phyloP scores from a whole-genome alignment of 2,888 invertebrate species.

The Diachrysia chrysitis region DNA sequence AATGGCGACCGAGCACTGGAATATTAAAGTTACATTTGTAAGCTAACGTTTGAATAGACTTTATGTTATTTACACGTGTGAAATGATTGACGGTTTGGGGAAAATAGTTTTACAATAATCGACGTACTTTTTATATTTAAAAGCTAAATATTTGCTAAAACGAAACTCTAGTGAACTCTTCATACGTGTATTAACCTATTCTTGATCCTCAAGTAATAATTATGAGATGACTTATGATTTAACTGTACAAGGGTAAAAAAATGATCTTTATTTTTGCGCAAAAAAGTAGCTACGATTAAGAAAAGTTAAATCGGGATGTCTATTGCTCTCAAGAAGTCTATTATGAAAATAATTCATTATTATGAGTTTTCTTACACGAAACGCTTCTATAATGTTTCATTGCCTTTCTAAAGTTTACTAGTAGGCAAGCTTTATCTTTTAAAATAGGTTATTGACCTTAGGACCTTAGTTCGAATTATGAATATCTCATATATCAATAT shows the following conservation, averaged over 20 bases:
- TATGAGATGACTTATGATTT: no score
- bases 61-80: neutral
- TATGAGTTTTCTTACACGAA: neutral
- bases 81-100: neutral
- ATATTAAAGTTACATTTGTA: constrained; percentile 23
- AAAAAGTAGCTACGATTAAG: neutral
- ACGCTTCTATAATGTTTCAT: neutral
- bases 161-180: no score
- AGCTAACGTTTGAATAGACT: constrained; percentile 16
- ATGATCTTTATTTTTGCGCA: no score
- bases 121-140: no score
- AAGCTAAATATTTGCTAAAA: no score
- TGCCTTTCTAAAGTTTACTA: neutral
- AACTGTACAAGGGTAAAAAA: no score
- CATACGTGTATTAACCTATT: no score
- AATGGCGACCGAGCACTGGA: constrained; percentile 7
- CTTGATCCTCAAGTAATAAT: no score
- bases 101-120: no score
- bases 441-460: neutral
- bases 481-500: neutral
- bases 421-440: neutral
- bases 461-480: neutral
- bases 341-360: neutral
- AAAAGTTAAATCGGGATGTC: constrained; percentile 1
- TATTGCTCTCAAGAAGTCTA: neutral